Evolutionary conservation across 1,140 invertebrate genomes (phyloP).

Genomic region (Dicyema japonicum): DNA sequence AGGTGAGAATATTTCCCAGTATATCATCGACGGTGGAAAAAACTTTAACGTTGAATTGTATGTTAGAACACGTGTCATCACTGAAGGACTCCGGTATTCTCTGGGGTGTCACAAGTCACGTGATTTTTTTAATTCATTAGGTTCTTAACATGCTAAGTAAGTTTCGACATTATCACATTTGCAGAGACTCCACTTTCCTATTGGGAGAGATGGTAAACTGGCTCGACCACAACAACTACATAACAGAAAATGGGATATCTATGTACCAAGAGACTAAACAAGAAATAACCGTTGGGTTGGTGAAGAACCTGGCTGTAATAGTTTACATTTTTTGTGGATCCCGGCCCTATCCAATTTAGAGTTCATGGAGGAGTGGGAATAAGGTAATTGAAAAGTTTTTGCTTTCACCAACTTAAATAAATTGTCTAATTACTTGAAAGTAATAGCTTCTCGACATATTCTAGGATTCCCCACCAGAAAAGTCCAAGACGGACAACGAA

Average conservation of each 20-base stretch:
- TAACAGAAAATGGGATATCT: constrained; percentile 94
- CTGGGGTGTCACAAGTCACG: constrained; percentile 49
- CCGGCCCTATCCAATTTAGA: constrained; percentile 86
- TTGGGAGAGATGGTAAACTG: constrained; percentile 81
- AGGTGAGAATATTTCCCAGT: constrained; percentile 70
- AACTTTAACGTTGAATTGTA: constrained; percentile 85
- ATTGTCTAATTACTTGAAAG: too few relatives aligned
- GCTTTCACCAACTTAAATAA: too few relatives aligned
- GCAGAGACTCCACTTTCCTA: constrained; percentile 74
- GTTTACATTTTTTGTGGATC: constrained; percentile 94
- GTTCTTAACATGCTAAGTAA: constrained; percentile 40
- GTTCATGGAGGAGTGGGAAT: constrained; percentile 97
- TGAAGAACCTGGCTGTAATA: constrained; percentile 91
- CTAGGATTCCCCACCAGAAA: too few relatives aligned
- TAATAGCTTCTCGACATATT: too few relatives aligned
- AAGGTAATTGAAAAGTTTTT: too few relatives aligned
- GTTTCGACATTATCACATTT: constrained; percentile 87
- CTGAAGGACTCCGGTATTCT: constrained; percentile 80
- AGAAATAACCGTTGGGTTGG: constrained; percentile 40
- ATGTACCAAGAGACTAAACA: constrained; percentile 90
- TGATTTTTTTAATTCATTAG: too few relatives aligned
- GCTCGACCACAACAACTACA: constrained; percentile 84
- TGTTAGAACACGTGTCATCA: constrained; percentile 84
- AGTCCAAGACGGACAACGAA: too few relatives aligned
- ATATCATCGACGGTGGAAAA: constrained; percentile 85